These are phyloP conservation scores for Oryctes rhinoceros DNA, from an alignment of 1,140 invertebrate species.

Conservation along the genomic window DNA sequence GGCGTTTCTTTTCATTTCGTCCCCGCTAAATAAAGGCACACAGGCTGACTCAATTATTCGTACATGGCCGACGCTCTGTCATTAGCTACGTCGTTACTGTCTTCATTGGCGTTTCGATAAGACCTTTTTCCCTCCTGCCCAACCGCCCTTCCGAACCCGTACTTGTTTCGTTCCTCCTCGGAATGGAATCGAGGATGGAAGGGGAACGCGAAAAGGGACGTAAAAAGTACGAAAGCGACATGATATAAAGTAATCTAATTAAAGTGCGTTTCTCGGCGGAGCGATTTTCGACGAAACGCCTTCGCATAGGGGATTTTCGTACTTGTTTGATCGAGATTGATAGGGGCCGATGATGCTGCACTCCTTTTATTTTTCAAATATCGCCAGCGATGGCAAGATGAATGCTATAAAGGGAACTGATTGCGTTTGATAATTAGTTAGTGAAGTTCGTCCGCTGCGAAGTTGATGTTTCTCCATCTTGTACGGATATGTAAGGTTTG, in stretches of 20 bases:
- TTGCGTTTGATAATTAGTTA: too few species aligned
- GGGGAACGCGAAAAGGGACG: neutral
- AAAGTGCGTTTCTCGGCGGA: neutral
- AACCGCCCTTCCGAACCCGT: neutral
- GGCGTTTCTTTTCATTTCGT: neutral
- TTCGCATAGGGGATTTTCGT: neutral
- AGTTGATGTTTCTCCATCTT: too few species aligned
- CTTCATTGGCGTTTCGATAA: constrained; percentile 27
- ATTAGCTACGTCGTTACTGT: constrained; percentile 12
- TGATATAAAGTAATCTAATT: constrained; percentile 18
- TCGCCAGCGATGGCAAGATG: too few species aligned
- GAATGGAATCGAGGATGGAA: neutral
- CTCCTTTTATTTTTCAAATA: too few species aligned
- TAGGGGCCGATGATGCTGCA: neutral
- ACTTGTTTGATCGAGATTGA: neutral
- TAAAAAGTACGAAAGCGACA: neutral
- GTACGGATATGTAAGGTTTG: too few species aligned
- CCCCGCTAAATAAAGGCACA: constrained; percentile 8
- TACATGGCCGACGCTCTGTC: constrained; percentile 1
- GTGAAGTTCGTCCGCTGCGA: too few species aligned
- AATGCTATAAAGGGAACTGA: too few species aligned
- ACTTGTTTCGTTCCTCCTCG: neutral
- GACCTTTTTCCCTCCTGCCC: neutral
- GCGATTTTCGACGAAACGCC: neutral
- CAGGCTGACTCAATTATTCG: constrained; percentile 22